Conservation (phyloP, 2,113 vertebrate genomes). For the Muntiacus reevesi region DNA sequence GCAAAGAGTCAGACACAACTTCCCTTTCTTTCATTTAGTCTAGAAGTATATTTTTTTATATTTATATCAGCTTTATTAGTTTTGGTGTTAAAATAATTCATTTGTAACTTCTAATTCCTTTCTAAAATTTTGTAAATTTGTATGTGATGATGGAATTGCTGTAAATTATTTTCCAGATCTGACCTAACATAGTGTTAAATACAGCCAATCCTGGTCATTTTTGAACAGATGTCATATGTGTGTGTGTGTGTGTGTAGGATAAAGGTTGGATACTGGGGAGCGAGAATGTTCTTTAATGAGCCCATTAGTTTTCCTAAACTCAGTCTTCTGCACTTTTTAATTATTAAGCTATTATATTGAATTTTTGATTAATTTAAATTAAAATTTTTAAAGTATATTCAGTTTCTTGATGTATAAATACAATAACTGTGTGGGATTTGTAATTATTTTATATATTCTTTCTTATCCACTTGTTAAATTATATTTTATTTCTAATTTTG, state of each 20-base stretch:
- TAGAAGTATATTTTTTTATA: neutral
- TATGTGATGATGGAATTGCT: neutral
- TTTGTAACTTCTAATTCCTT: neutral
- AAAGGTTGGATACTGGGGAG: neutral
- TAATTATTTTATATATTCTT: neutral
- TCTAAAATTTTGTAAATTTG: neutral
- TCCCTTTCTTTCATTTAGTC: neutral
- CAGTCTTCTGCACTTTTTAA: neutral
- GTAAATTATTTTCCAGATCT: neutral
- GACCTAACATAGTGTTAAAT: neutral
- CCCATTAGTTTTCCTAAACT: neutral
- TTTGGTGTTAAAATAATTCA: neutral
- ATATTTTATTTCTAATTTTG: neutral
- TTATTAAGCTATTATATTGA: neutral
- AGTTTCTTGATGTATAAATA: neutral
- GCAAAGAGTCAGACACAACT: neutral
- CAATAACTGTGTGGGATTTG: neutral
- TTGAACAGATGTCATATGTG: neutral
- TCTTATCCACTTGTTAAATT: neutral
- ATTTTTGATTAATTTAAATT: neutral
- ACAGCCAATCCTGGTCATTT: neutral
- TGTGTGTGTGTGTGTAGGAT: neutral
- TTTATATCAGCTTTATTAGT: neutral
- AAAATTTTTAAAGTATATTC: neutral
- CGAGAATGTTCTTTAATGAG: neutral